Evolutionary conservation across 2,888 invertebrate genomes (phyloP).

Genomic region (Tryphoninae sp.): DNA sequence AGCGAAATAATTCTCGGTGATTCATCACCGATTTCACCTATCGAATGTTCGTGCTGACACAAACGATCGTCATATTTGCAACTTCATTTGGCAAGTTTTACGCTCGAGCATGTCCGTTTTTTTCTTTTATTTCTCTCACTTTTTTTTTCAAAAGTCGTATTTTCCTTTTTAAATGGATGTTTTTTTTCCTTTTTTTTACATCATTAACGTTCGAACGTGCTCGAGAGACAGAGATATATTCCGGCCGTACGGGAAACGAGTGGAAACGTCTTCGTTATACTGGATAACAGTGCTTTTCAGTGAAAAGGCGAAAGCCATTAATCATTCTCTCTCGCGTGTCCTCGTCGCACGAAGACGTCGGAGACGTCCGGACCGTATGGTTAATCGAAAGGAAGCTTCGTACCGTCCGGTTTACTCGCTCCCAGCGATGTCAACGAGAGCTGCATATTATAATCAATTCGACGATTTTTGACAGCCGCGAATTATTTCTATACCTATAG

Average conservation of each 20-base stretch:
- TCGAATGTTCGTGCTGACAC: not conserved
- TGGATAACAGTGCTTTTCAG: slow-evolving; percentile 34
- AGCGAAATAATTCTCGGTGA: not conserved
- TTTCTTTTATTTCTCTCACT: too few species aligned
- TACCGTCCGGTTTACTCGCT: slow-evolving; percentile 10
- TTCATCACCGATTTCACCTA: slow-evolving; percentile 1
- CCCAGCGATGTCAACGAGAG: slow-evolving; percentile 17
- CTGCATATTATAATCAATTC: slow-evolving; percentile 44
- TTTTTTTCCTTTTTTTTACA: not conserved
- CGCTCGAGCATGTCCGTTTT: not conserved
- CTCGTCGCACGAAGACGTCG: slow-evolving; percentile 2
- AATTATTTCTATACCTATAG: not conserved
- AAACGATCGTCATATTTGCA: not conserved
- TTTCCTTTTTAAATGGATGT: not conserved
- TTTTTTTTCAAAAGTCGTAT: not conserved
- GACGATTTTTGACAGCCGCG: slow-evolving; percentile 25
- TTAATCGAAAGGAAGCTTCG: slow-evolving; percentile 56
- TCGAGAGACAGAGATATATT: not conserved
- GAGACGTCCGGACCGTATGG: slow-evolving; percentile 33
- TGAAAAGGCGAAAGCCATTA: slow-evolving; percentile 47
- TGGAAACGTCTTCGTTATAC: slow-evolving; percentile 39
- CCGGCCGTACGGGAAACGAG: not conserved
- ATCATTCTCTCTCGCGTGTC: slow-evolving; percentile 39
- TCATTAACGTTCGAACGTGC: slow-evolving; percentile 5
- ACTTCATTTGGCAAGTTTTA: not conserved